A percentile compares a stretch with the other conserved stretches of the same genome.
Evolutionary conservation across 2,113 vertebrate species (phyloP).

Genomic region (Typhlomys cinereus): DNA sequence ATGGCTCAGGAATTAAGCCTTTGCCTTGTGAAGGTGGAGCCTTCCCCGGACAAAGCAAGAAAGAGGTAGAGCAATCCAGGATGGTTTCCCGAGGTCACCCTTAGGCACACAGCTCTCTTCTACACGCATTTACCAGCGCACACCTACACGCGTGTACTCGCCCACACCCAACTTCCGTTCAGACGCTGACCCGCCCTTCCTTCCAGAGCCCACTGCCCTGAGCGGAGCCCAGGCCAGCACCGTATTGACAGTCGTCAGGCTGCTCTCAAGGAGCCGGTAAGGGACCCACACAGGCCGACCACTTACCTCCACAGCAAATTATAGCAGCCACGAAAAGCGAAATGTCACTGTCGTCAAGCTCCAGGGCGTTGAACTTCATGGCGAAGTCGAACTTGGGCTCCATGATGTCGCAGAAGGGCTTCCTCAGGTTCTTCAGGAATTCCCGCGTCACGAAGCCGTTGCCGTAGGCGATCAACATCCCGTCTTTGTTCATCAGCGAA

Average conservation of each 20-base stretch:
- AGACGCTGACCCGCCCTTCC: accelerated
- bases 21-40: no score
- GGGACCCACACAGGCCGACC: accelerated
- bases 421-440: slow-evolving; percentile 97
- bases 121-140: no score
- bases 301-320: slow-evolving; percentile 97
- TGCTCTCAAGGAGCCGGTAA: not conserved
- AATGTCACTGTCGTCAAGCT: slow-evolving; percentile 96
- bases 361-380: slow-evolving; percentile 97
- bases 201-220: accelerated
- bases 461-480: slow-evolving; percentile 96
- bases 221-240: not conserved
- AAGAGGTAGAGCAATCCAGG: no score
- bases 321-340: slow-evolving; percentile 98
- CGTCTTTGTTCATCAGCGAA: slow-evolving; percentile 99
- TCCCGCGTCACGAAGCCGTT: slow-evolving; percentile 97
- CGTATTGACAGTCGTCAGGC: accelerated
- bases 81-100: no score
- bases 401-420: slow-evolving; percentile 98
- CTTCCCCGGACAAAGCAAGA: no score
- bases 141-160: no score
- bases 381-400: slow-evolving; percentile 99
- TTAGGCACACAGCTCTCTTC: no score
- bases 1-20: no score
- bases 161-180: accelerated